A percentile compares a stretch with the other conserved stretches of the same genome.
Evolutionary conservation across 2,113 vertebrate species (phyloP).

Genomic region (Sisor rabdophorus): DNA sequence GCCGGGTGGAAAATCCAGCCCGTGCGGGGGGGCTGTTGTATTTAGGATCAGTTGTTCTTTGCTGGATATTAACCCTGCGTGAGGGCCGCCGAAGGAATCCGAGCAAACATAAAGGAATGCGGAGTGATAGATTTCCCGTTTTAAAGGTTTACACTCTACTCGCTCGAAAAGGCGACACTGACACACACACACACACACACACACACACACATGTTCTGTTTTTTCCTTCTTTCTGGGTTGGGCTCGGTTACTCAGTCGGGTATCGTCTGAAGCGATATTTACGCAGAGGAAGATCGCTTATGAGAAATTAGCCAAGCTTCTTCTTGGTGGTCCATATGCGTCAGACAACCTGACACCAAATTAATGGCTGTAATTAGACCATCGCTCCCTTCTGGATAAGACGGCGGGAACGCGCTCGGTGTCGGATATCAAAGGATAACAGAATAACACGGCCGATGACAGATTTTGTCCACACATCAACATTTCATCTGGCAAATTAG

Average conservation of each 20-base stretch:
- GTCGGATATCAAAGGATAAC: slow-evolving; percentile 37
- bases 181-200: slow-evolving; percentile 20
- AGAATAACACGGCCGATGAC: slow-evolving; percentile 28
- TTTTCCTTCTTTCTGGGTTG: background rate
- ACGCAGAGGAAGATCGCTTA: slow-evolving; percentile 36
- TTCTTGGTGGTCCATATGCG: slow-evolving; percentile 50
- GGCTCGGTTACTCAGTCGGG: slow-evolving; percentile 29
- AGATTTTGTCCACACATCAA: slow-evolving; percentile 38
- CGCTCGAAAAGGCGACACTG: slow-evolving; percentile 1
- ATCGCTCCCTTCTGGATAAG: slow-evolving; percentile 36
- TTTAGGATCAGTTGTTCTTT: slow-evolving; percentile 62
- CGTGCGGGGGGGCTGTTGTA: slow-evolving; percentile 52
- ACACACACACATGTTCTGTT: slow-evolving; percentile 8
- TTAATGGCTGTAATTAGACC: slow-evolving; percentile 42
- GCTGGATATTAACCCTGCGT: slow-evolving; percentile 64
- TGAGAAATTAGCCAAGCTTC: slow-evolving; percentile 33
- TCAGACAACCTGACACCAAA: slow-evolving; percentile 45
- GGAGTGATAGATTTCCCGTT: slow-evolving; percentile 58
- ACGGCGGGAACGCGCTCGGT: slow-evolving; percentile 34
- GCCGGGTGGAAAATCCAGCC: slow-evolving; percentile 39
- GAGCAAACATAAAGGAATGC: slow-evolving; percentile 67
- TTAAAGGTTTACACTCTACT: slow-evolving; percentile 27
- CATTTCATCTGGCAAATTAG: slow-evolving; percentile 36
- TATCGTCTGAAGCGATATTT: slow-evolving; percentile 46
- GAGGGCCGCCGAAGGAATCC: slow-evolving; percentile 61